Percentiles rank a stretch among this genome's conserved stretches.
phyloP scores from a whole-genome alignment of 2,888 invertebrate genomes.

The Mythimna impura region DNA sequence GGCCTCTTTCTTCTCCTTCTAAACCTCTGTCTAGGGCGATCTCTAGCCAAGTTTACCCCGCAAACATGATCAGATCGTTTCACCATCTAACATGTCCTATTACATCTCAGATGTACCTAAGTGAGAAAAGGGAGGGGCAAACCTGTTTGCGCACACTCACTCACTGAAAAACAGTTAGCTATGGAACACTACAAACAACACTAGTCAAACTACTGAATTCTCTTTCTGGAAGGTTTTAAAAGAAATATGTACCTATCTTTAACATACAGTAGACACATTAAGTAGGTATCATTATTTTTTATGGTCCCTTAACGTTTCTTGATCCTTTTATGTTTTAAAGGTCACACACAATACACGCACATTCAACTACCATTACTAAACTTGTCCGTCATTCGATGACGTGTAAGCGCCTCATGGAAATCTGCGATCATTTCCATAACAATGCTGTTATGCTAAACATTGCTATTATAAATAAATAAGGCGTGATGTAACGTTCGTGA shows the following conservation, averaged over 20 bases:
- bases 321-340: neutral
- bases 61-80: too few relatives aligned
- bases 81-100: too few relatives aligned
- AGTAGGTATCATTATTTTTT: neutral
- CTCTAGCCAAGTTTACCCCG: too few relatives aligned
- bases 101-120: too few relatives aligned
- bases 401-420: conserved; percentile 42
- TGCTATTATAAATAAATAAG: conserved; percentile 51
- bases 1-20: too few relatives aligned
- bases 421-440: conserved; percentile 58
- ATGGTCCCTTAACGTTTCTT: neutral
- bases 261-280: neutral
- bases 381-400: conserved; percentile 22
- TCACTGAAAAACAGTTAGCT: neutral
- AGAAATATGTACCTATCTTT: neutral
- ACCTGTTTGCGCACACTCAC: neutral
- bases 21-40: too few relatives aligned
- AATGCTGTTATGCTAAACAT: conserved; percentile 58
- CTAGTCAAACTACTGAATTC: neutral
- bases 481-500: conserved; percentile 43
- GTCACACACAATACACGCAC: neutral
- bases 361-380: neutral
- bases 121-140: neutral
- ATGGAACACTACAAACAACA: neutral
- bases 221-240: too few relatives aligned